Evolutionary conservation across 2,113 vertebrate species (phyloP).

Genomic region (Aplodontia rufa): DNA sequence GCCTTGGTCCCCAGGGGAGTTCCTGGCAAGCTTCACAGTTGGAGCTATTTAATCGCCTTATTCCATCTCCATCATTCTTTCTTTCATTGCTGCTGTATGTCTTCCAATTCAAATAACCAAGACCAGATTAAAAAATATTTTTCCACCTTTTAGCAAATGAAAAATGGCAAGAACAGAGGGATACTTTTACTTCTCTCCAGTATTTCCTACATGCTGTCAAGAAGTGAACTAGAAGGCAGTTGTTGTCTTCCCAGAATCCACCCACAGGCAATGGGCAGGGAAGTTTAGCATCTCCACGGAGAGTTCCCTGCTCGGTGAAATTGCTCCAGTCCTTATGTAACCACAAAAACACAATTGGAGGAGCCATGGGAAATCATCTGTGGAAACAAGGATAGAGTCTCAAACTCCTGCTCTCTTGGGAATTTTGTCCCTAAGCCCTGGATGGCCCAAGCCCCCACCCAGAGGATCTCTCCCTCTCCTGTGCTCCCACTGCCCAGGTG

Average conservation of each 20-base stretch:
- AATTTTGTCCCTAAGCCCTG: neutral
- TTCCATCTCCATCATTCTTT: neutral
- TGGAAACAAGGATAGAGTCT: neutral
- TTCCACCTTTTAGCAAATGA: neutral
- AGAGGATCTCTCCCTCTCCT: neutral
- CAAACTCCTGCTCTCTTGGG: neutral
- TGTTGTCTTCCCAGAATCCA: neutral
- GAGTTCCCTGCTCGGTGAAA: neutral
- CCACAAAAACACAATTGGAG: neutral
- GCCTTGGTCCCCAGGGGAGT: neutral
- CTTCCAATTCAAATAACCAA: neutral
- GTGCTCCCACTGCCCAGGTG: neutral
- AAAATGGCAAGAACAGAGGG: conserved; percentile 6
- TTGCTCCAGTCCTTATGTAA: neutral
- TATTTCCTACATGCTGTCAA: neutral
- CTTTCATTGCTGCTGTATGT: neutral
- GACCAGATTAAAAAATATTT: neutral
- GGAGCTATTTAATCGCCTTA: neutral
- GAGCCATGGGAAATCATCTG: neutral
- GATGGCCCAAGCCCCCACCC: neutral
- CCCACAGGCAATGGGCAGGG: neutral
- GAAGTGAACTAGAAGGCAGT: neutral
- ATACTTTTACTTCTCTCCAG: neutral
- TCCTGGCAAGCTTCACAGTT: neutral
- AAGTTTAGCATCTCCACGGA: neutral